Evolutionary conservation across 2,797 vertebrate species (phyloP), one percentile per base, ranked within the genome.

Genomic region (Brachyrhaphis roseni): DNA sequence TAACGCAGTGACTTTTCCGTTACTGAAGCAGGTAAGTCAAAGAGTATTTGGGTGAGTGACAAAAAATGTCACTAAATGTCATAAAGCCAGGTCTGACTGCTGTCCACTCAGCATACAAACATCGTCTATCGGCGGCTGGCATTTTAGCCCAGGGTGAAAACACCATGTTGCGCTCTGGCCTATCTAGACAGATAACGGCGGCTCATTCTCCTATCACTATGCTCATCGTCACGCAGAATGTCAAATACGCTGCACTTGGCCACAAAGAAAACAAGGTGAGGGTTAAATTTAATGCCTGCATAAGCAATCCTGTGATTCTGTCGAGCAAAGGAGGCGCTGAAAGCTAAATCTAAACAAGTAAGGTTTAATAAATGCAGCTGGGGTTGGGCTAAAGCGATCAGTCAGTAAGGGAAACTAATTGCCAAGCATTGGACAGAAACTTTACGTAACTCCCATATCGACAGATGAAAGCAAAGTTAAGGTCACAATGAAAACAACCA

Each of bases 41-140:
- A 68, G 46, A 77, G 49, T 2, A 31, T 1, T 2, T 26, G 0
- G 23, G 1, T 31, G 55, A 15, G 55, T 43, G 75, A 82, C 75
- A 88, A 87, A 90, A 93, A 92, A 93, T 90, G 91, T 90, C 90
- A 94, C 75, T 66, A 88, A 93, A 94, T 91, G 90, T 91, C 92
- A 93, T 26, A 71, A 87, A 78, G 75, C 73, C 82, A 78, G 70
- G 72, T 66, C 82, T 70, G 72, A 78, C 62, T 76, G 72, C 43
- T 84, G 88, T 86, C 85, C 74, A 84, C 71, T 81, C 71, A 3
- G 59, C 43, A 77, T 71, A 70, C 49, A 77, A 81, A 85, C 81
- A 64, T 71, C 1, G 66, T 80, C 78, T 79, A 85, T 86, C 84
- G 75, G 72, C 73, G 78, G 84, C 45, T 94, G 93, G 81, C 92